phyloP scores from a whole-genome alignment of 2,888 invertebrate genomes.

The Formica aserva region DNA sequence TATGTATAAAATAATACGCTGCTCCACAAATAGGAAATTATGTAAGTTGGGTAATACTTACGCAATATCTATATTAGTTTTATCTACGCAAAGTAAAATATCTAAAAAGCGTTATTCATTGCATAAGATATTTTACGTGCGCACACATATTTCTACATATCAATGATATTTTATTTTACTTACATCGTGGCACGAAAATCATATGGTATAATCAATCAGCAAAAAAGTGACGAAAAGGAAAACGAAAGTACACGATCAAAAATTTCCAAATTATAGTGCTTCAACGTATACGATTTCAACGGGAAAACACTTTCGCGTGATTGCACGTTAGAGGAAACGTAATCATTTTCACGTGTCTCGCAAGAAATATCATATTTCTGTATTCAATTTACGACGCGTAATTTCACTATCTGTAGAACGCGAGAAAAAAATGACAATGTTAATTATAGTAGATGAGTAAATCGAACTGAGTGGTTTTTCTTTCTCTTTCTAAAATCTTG shows the following conservation, averaged over 20 bases:
- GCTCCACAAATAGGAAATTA: conserved; percentile 25
- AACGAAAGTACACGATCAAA: conserved; percentile 27
- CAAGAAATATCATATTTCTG: conserved; percentile 19
- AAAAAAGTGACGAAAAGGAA: conserved; percentile 3
- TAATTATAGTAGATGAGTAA: conserved; percentile 28
- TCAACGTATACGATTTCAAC: not conserved
- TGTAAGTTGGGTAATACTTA: conserved; percentile 5
- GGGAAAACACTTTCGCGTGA: conserved; percentile 45
- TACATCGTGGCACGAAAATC: conserved; percentile 11
- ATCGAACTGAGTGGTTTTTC: conserved; percentile 1
- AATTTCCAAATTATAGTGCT: conserved; percentile 46
- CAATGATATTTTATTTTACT: not conserved
- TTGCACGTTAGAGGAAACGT: conserved; percentile 32
- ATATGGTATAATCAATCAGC: conserved; percentile 20
- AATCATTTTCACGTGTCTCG: conserved; percentile 32
- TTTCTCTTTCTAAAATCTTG: not conserved
- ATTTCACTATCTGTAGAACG: not conserved
- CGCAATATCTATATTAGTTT: not conserved
- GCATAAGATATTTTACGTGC: not conserved
- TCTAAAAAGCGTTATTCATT: not conserved
- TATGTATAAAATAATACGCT: not conserved
- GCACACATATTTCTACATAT: not conserved
- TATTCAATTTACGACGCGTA: conserved; percentile 30
- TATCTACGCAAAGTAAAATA: conserved; percentile 12
- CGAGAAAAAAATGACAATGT: not conserved